Percentiles rank a stretch among this genome's conserved stretches.
Evolutionary conservation across 2,888 invertebrate species (phyloP).

Genomic region (Ferdinandea cuprea): DNA sequence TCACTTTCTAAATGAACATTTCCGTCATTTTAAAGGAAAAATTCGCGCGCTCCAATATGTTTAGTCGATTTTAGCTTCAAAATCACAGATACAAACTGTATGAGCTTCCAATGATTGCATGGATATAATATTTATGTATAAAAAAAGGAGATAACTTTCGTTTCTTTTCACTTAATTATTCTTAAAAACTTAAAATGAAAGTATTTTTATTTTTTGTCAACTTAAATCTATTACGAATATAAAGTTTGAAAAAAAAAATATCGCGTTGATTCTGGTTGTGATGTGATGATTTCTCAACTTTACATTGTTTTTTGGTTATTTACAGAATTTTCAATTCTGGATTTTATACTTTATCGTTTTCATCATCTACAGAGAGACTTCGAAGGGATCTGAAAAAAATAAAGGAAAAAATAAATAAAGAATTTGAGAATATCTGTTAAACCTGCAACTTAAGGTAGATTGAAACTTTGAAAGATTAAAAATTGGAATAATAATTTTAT

Average conservation of each 20-base stretch:
- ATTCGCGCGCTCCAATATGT: not conserved
- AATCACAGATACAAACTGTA: constrained; percentile 78
- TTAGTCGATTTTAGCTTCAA: constrained; percentile 36
- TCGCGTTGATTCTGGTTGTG: constrained; percentile 48
- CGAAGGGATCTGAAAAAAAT: constrained; percentile 80
- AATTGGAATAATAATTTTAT: no score
- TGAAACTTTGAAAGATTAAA: no score
- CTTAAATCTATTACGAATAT: constrained; percentile 25
- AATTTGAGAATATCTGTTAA: no score
- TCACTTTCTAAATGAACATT: no score
- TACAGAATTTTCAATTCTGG: constrained; percentile 43
- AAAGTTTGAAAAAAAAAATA: constrained; percentile 14
- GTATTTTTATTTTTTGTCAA: not conserved
- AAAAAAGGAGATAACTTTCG: not conserved
- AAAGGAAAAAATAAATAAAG: constrained; percentile 3
- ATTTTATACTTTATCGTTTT: constrained; percentile 63
- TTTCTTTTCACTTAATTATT: constrained; percentile 2
- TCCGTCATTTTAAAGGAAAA: not conserved
- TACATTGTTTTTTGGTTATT: constrained; percentile 40
- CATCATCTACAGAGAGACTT: constrained; percentile 81
- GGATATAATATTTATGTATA: constrained; percentile 1
- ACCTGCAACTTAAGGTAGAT: no score
- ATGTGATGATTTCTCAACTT: not conserved
- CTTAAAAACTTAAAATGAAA: constrained; percentile 56
- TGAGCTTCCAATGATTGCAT: constrained; percentile 75